Conservation (phyloP, 2,113 vertebrate species). For the Oreotragus oreotragus region DNA sequence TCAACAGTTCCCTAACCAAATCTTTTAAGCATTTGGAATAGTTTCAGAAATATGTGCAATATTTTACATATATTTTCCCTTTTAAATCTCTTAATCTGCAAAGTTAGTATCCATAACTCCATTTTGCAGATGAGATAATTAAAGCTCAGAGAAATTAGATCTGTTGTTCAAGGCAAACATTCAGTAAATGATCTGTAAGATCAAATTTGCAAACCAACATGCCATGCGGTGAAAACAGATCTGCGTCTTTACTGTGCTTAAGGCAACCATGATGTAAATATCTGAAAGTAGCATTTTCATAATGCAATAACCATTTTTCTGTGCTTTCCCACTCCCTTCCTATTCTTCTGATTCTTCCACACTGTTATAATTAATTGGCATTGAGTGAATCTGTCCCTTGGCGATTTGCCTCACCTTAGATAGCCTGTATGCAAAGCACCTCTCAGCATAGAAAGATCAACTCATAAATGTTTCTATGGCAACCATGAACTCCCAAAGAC, state of each 20-base stretch:
- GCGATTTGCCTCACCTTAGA: conserved; percentile 40
- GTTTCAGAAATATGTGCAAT: neutral
- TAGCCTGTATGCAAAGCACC: conserved; percentile 25
- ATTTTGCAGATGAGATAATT: neutral
- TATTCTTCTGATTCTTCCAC: neutral
- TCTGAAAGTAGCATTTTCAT: neutral
- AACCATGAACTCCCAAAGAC: conserved; percentile 44
- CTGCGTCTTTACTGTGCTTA: neutral
- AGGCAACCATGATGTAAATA: neutral
- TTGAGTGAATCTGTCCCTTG: neutral
- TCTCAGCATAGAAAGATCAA: conserved; percentile 35
- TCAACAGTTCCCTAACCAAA: neutral
- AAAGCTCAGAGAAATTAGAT: neutral
- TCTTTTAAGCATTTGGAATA: neutral
- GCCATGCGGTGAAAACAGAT: neutral
- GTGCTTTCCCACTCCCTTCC: neutral
- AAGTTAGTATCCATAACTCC: neutral
- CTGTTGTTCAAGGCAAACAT: neutral
- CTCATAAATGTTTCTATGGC: conserved; percentile 49
- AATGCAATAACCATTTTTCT: neutral
- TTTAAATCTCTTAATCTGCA: neutral
- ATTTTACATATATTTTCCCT: neutral
- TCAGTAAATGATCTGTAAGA: neutral
- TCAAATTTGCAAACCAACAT: neutral
- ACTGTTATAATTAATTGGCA: conserved; percentile 44